phyloP scores from a whole-genome alignment of 2,888 invertebrate species.

The Cataglyphis cursor region DNA sequence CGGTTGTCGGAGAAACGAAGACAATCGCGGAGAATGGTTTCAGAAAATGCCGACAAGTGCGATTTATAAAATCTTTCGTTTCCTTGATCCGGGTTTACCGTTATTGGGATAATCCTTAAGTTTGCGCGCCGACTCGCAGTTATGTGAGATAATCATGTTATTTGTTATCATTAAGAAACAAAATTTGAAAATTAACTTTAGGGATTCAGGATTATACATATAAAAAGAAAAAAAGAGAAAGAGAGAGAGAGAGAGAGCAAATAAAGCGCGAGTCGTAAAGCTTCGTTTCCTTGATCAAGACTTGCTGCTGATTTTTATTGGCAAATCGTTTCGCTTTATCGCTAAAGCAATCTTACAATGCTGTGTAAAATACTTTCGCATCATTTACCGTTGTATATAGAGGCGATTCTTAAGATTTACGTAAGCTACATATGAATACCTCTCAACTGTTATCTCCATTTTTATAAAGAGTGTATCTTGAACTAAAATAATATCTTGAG shows the following conservation, averaged over 20 bases:
- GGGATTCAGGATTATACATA: neutral
- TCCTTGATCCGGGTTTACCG: slow-evolving; percentile 8
- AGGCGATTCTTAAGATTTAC: neutral
- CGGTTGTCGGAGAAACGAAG: neutral
- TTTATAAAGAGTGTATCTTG: neutral
- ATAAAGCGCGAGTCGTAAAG: slow-evolving; percentile 40
- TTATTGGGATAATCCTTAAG: neutral
- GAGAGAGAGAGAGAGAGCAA: neutral
- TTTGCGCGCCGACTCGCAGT: slow-evolving; percentile 3
- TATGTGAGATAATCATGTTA: slow-evolving; percentile 2
- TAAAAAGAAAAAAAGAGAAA: neutral
- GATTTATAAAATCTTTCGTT: slow-evolving; percentile 22
- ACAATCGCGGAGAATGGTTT: neutral
- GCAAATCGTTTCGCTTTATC: neutral
- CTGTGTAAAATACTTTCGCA: neutral
- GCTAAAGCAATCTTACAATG: neutral
- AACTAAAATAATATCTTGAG: neutral
- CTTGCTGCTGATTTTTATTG: slow-evolving; percentile 15
- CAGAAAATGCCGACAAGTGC: neutral
- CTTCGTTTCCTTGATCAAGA: slow-evolving; percentile 18
- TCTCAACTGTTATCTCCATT: neutral
- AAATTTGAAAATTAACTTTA: neutral
- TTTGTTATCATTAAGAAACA: slow-evolving; percentile 1
- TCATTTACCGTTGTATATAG: neutral
- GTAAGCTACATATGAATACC: neutral